These are phyloP conservation scores for Trissolcus basalis DNA, from an alignment of 1,140 invertebrate species.

Conservation along the genomic window DNA sequence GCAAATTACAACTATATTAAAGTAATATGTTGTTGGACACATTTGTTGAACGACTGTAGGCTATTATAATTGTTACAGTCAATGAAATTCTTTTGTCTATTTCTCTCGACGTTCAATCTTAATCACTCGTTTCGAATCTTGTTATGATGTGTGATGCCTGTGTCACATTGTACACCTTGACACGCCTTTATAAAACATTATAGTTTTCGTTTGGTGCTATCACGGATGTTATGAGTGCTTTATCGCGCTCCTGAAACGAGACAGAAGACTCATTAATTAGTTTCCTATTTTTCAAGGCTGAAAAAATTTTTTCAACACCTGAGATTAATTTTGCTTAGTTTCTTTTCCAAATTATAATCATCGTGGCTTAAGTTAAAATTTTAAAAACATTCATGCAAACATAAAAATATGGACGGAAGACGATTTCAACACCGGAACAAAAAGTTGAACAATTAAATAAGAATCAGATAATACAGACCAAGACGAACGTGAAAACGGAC, in stretches of 20 bases:
- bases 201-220: slow-evolving; percentile 68
- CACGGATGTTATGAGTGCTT: slow-evolving; percentile 64
- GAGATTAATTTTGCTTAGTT: slow-evolving; percentile 38
- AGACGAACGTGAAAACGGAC: too few relatives aligned
- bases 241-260: slow-evolving; percentile 73
- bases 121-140: slow-evolving; percentile 66
- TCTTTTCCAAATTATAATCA: too few relatives aligned
- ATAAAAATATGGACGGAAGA: background rate
- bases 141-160: slow-evolving; percentile 56
- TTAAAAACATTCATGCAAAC: background rate
- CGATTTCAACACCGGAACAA: too few relatives aligned
- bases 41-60: slow-evolving; percentile 32
- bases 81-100: slow-evolving; percentile 46
- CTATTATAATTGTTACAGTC: slow-evolving; percentile 44
- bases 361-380: too few relatives aligned
- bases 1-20: slow-evolving; percentile 48
- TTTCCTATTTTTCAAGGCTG: background rate
- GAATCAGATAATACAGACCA: too few relatives aligned
- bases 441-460: too few relatives aligned
- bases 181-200: slow-evolving; percentile 62
- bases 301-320: slow-evolving; percentile 10
- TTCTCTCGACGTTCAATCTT: slow-evolving; percentile 58
- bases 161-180: slow-evolving; percentile 63
- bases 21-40: slow-evolving; percentile 42
- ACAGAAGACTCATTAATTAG: slow-evolving; percentile 27